Evolutionary conservation across 2,113 vertebrate genomes (phyloP), one percentile per base, ranked within the genome.

Genomic region (Alaudala cheleensis): DNA sequence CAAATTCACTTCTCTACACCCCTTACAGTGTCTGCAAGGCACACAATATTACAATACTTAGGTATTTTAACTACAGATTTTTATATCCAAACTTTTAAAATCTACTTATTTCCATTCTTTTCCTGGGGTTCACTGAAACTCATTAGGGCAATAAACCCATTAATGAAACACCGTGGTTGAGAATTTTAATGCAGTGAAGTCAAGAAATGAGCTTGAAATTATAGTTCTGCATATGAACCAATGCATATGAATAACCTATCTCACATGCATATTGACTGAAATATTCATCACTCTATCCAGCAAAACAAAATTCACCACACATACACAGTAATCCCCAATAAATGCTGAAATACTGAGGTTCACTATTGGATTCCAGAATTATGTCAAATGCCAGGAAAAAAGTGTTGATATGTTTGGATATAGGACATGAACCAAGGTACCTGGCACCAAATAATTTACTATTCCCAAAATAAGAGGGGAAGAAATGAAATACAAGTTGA

Each of bases 91-190:
- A 90, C 58, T 90, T 92, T 40, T 16, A 2, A 69, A 88, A 72
- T 65, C 62, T 61, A 60, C 24, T 82, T 80, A 44, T 56, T 86
- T 83, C 71, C 71, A 57, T 49, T 88, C 34, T 82, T 92, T 80
- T 88, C 57, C 57, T 65, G 58, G 40, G 22, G 54, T 88, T 94
- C 79, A 51, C 40, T 56, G 61, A 58, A 92, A 93, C 57, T 64
- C 86, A 88, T 82, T 79, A 94, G 57, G 57, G 80, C 42, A 94
- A 88, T 92, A 95, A 94, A 88, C 22, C n/a, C 64, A 82, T 69
- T 60, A 88, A 86, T 72, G 28, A 92, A 88, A 77, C 50, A 67
- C 25, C 12, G 31, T 44, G 25, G 44, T 24, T 82, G 53, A 94
- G 85, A 92, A 92, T 86, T 92, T 80, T 76, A 93, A 93, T 79